Evolutionary conservation across 1,140 invertebrate genomes (phyloP).

Genomic region (Drosophila cardini): DNA sequence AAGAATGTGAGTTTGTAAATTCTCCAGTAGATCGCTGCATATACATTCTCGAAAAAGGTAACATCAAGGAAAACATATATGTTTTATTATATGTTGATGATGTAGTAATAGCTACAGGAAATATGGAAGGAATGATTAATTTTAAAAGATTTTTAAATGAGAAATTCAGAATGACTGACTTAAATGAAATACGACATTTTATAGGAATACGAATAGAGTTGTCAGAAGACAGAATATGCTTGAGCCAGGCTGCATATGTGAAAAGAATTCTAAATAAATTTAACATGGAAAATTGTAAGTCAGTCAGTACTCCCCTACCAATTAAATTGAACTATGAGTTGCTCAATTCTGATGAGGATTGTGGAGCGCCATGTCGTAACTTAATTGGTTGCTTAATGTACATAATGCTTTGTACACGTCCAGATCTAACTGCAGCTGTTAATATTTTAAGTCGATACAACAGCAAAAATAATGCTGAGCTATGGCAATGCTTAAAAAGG

Average conservation of each 20-base stretch:
- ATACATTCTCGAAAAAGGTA: conserved; percentile 58
- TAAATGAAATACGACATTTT: conserved; percentile 2
- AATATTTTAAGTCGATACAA: too few species aligned
- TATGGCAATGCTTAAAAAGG: too few species aligned
- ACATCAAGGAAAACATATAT: neutral
- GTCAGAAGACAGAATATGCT: neutral
- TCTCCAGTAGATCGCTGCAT: conserved; percentile 64
- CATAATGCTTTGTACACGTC: too few species aligned
- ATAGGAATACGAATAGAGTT: neutral
- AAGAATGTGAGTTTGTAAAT: conserved; percentile 61
- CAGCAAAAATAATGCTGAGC: too few species aligned
- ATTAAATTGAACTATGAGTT: conserved; percentile 2
- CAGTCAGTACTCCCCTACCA: neutral
- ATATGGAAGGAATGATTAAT: conserved; percentile 8
- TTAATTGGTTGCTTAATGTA: too few species aligned
- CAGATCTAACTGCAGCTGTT: too few species aligned
- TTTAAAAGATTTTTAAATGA: conserved; percentile 16
- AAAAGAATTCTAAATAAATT: conserved; percentile 2
- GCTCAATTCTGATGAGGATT: too few species aligned
- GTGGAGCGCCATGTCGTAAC: too few species aligned
- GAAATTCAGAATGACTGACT: conserved; percentile 16
- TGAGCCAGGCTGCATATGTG: neutral
- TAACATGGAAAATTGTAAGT: conserved; percentile 4
- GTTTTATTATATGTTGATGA: conserved; percentile 7
- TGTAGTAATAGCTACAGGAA: conserved; percentile 1